Base-by-base conservation (phyloP, 2,888 invertebrate species). In the Agrotis puta region DNA sequence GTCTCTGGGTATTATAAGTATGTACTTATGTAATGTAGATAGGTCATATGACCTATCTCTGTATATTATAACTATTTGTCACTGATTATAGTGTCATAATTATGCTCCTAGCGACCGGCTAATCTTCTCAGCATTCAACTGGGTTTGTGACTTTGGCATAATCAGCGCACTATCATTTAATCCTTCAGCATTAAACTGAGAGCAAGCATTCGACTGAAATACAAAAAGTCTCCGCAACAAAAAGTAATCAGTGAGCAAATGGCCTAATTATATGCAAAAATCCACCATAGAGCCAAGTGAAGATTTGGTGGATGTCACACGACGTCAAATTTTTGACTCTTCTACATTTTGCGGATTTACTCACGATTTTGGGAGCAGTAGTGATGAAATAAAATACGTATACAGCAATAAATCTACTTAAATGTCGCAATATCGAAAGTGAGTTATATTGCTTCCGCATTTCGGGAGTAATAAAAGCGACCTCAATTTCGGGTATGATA, bases 401-500 rank as follows among this genome's bases (percentile, higher is more conserved):
- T 7, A 27, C 27, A 54, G 18, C 2, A 54, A 16, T 53, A 18
- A 27, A 27, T 27, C 18, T 6, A 54, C 54, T 27, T 54, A 18
- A 50, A 76, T 57, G 6, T 39, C 24, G n/a, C 14, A 16, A 45
- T 20, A 67, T 47, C 50, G 24, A 68, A 68, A 47, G 69, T 58
- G 14, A n/a, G 39, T 27, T 5, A 71, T 24, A 54, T 53, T 50
- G n/a, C 62, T 72, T 33, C 20, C 47, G n/a, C 47, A 59, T 63
- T 22, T 51, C 50, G 3, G 51, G 54, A 51, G 54, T 48, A 62
- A 69, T 64, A 61, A 45, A 70, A 24, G 61, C 48, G 53, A 74
- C 51, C 75, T 54, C 63, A 72, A 79, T 72, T 61, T 47, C 16
- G 39, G 57, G 47, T 33, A 48, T 48, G 22, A 56, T 53, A 43